Evolutionary conservation across 2,113 vertebrate species (phyloP).

Genomic region (Cacatua alba): DNA sequence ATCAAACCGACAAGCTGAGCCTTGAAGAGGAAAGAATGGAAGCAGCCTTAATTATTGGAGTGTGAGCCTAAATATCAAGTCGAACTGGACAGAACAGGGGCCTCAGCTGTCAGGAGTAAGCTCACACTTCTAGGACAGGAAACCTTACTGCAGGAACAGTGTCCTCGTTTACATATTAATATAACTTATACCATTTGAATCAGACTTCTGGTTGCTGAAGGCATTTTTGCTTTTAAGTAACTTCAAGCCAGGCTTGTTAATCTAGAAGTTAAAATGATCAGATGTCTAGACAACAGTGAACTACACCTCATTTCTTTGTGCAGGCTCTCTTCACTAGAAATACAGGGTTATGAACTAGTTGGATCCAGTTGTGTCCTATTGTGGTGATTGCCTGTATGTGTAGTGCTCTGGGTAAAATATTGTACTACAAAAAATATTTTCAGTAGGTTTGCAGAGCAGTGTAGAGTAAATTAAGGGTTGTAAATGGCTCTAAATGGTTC

Average conservation of each 20-base stretch:
- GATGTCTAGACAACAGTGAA: slow-evolving; percentile 54
- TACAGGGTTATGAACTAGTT: neutral
- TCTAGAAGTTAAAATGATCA: slow-evolving; percentile 37
- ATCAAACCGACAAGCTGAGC: neutral
- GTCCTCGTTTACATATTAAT: slow-evolving; percentile 39
- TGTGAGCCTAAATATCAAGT: neutral
- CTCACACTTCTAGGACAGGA: neutral
- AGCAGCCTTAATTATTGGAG: neutral
- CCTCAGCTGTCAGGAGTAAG: neutral
- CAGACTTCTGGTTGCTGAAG: slow-evolving; percentile 49
- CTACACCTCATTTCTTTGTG: slow-evolving; percentile 43
- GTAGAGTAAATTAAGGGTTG: neutral
- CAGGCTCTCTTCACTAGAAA: neutral
- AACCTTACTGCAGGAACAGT: slow-evolving; percentile 27
- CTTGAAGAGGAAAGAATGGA: neutral
- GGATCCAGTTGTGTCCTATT: neutral
- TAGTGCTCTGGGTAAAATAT: neutral
- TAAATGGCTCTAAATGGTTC: neutral
- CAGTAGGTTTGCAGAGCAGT: neutral
- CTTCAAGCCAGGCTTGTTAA: slow-evolving; percentile 70
- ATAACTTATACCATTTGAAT: slow-evolving; percentile 24
- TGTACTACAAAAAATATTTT: neutral
- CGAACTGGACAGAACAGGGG: neutral
- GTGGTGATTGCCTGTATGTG: neutral
- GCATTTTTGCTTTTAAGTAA: slow-evolving; percentile 50